Evolutionary conservation across 2,888 invertebrate species (phyloP).

Genomic region (Chirona hameri): DNA sequence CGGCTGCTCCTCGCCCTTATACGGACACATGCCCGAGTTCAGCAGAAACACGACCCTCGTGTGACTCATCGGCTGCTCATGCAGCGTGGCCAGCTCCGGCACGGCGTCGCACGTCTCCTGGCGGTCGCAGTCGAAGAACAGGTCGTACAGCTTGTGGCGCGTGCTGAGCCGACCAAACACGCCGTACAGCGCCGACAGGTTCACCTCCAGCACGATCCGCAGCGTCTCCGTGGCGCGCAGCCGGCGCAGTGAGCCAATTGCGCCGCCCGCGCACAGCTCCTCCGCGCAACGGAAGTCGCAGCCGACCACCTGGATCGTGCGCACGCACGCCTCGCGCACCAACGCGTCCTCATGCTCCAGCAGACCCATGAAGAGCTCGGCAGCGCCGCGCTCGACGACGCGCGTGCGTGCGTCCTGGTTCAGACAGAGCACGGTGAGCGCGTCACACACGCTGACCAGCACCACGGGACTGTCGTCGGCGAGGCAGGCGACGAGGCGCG

Average conservation of each 20-base stretch:
- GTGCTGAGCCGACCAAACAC: not conserved
- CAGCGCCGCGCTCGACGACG: not conserved
- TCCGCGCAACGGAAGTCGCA: not conserved
- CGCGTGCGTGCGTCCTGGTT: not conserved
- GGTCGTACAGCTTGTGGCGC: not conserved
- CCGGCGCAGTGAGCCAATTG: not conserved
- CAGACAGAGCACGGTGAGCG: not conserved
- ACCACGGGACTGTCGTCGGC: not conserved
- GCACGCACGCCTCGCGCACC: not conserved
- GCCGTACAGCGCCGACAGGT: constrained; percentile 22
- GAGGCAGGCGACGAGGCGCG: not conserved
- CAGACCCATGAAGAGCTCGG: not conserved
- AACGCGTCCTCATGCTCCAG: not conserved
- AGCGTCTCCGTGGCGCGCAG: not conserved
- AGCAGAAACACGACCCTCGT: not conserved
- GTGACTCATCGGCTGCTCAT: not conserved
- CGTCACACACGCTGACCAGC: not conserved
- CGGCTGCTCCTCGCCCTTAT: not conserved
- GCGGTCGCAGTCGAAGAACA: constrained; percentile 28
- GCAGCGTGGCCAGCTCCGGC: not conserved
- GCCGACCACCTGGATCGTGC: not conserved
- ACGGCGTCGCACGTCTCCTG: not conserved
- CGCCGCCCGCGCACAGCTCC: constrained; percentile 3
- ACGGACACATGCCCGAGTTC: not conserved
- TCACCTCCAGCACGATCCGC: not conserved